Base-by-base conservation (phyloP, 2,113 vertebrate species). In the Acrocephalus kingi region DNA sequence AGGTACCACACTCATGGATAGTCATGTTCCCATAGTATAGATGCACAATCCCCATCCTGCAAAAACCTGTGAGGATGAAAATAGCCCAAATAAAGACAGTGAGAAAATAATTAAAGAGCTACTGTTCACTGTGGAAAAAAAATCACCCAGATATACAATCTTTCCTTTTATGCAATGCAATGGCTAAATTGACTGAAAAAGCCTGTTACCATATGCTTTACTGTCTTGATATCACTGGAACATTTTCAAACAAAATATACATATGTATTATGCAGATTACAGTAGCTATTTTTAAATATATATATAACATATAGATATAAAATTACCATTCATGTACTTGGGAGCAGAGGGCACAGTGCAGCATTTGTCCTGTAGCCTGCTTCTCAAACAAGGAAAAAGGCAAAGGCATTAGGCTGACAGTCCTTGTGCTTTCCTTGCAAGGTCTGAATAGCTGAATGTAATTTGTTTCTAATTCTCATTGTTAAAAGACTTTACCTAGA, bases 391-490 rank as follows among this genome's bases (percentile, higher is more conserved):
- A 6, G 8, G 11, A 23, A 83, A 66, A 89, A 61, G 16, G 43
- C 27, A 87, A 82, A 91, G 31, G 18, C 33, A 25, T 41, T 72
- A 89, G 7, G 25, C 73, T 94, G 72, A 62, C 43, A 77, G 33
- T 68, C 77, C 71, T 71, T 71, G 16, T 62, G 62, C 35, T 61
- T 91, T 85, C 54, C 48, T 76, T 74, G 11, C 43, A 80, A 90
- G 51, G 23, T 87, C 67, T 91, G 71, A 92, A 79, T 54, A 82
- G 55, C 41, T 52, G 54, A 62, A 59, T 79, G 56, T 56, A 82
- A 84, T 93, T 94, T 76, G 54, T 89, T 96, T 82, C 66, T 95
- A 94, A 89, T 93, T 87, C 39, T 4, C 2, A 80, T 74, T 88
- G 39, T 85, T 94, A 82, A 89, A 89, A 95, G 74, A 58, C 58